phyloP scores from a whole-genome alignment of 2,113 vertebrate species.

The Gorsachius goisagi region DNA sequence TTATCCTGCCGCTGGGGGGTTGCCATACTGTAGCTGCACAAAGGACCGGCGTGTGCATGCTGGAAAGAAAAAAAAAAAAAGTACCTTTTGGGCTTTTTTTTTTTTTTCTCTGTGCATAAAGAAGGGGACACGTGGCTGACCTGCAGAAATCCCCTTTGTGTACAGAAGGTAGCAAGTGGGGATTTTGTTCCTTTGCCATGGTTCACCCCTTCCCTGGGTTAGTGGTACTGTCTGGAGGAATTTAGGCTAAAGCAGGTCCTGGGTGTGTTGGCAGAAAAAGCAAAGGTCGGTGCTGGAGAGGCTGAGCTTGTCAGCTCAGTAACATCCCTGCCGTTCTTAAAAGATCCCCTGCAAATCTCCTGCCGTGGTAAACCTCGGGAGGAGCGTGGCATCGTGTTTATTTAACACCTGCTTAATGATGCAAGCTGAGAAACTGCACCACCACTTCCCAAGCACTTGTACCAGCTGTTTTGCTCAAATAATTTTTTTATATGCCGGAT shows the following conservation, averaged over 20 bases:
- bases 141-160: background rate
- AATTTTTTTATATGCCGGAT: background rate
- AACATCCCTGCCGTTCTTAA: background rate
- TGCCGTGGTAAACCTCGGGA: background rate
- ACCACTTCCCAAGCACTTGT: background rate
- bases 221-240: background rate
- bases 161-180: background rate
- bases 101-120: background rate
- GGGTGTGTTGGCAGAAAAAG: background rate
- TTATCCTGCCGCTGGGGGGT: background rate
- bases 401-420: conserved; percentile 24
- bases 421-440: background rate
- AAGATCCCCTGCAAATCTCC: background rate
- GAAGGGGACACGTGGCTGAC: accelerated
- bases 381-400: background rate
- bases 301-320: background rate
- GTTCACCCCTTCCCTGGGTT: background rate
- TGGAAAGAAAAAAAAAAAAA: too few relatives aligned
- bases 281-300: background rate
- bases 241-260: background rate
- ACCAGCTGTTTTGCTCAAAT: conserved; percentile 25
- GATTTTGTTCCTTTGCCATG: background rate
- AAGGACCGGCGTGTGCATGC: background rate
- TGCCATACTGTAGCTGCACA: background rate
- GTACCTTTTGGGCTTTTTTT: background rate